Conservation (phyloP, 2,888 invertebrate genomes). For the Flexamia atlantica region DNA sequence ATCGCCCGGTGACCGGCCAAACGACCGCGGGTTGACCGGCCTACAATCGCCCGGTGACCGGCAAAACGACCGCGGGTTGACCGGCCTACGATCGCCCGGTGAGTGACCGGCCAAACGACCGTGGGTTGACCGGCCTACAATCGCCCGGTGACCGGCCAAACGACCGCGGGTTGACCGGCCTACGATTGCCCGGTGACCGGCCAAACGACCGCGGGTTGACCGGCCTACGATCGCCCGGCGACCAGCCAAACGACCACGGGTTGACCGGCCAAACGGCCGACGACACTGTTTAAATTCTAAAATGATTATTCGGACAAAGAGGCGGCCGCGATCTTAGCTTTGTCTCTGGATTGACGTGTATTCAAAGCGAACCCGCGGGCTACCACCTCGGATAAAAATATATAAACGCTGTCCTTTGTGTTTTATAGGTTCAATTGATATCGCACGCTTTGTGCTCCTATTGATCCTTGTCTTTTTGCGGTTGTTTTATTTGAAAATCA, state of each 20-base stretch:
- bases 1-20: too few relatives aligned
- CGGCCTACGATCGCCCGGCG: neutral
- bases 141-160: too few relatives aligned
- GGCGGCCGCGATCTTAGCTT: conserved; percentile 13
- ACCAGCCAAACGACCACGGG: neutral
- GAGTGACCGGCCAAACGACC: too few relatives aligned
- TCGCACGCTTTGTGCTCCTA: conserved; percentile 22
- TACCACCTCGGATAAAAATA: conserved; percentile 45
- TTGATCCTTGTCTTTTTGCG: conserved; percentile 24
- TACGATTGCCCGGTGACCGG: neutral
- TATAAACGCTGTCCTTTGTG: conserved; percentile 39
- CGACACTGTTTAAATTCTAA: conserved; percentile 8
- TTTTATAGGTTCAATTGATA: conserved; percentile 47
- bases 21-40: neutral
- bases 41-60: too few relatives aligned
- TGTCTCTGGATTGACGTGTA: conserved; percentile 39
- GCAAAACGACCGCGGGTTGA: too few relatives aligned
- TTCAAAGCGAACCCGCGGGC: conserved; percentile 22
- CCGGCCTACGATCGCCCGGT: too few relatives aligned
- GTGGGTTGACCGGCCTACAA: too few relatives aligned
- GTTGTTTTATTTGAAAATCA: conserved; percentile 35
- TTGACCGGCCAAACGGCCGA: neutral
- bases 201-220: neutral
- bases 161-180: neutral
- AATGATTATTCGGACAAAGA: conserved; percentile 21